phyloP scores from a whole-genome alignment of 1,140 invertebrate genomes.

The Listronotus oregonensis region DNA sequence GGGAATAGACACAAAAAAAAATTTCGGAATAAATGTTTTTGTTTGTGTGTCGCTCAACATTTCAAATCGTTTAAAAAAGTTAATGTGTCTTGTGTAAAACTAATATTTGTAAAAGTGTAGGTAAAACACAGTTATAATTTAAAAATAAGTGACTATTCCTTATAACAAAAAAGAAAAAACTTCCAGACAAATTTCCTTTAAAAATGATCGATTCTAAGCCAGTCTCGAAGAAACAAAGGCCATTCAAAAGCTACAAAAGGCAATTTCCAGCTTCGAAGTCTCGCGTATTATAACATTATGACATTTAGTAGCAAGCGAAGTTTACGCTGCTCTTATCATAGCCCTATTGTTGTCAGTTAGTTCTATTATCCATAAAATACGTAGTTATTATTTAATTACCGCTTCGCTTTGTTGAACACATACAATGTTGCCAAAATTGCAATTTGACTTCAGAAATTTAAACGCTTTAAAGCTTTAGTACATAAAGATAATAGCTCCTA shows the following conservation, averaged over 20 bases:
- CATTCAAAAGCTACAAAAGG: slow-evolving; percentile 28
- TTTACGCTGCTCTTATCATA: slow-evolving; percentile 27
- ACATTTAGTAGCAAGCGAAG: slow-evolving; percentile 29
- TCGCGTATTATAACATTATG: slow-evolving; percentile 29
- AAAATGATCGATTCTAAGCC: slow-evolving; percentile 21
- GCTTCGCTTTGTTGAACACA: background rate
- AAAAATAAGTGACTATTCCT: no score
- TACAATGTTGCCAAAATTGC: slow-evolving; percentile 13
- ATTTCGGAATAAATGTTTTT: no score
- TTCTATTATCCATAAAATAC: slow-evolving; percentile 18
- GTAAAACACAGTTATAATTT: no score
- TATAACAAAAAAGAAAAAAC: background rate
- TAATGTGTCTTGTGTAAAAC: no score
- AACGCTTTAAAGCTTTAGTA: background rate
- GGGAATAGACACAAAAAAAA: no score
- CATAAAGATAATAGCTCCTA: no score
- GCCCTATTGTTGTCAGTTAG: slow-evolving; percentile 25
- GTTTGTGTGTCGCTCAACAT: no score
- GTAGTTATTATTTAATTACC: slow-evolving; percentile 24
- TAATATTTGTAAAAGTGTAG: no score
- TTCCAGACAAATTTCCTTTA: slow-evolving; percentile 14
- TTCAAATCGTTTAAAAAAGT: no score
- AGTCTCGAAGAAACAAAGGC: slow-evolving; percentile 21
- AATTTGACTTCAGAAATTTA: background rate
- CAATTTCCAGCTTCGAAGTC: slow-evolving; percentile 27